Evolutionary conservation across 2,113 vertebrate species (phyloP).

Genomic region (Cyanocitta stelleri): DNA sequence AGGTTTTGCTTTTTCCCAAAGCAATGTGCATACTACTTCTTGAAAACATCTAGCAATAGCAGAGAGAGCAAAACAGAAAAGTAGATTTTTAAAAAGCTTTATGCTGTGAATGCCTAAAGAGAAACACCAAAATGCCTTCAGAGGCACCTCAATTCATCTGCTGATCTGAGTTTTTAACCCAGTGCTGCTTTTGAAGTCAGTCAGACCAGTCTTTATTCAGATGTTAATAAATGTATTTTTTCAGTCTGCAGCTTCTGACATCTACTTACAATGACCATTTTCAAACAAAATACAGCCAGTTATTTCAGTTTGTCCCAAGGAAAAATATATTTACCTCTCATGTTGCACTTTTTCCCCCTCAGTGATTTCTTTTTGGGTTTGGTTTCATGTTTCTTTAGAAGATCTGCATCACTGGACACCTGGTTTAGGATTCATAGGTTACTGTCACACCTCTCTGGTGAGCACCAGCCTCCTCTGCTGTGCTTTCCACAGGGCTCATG

Average conservation of each 20-base stretch:
- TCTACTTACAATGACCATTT: not conserved
- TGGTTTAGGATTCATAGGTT: not conserved
- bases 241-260: not conserved
- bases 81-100: not conserved
- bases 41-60: not conserved
- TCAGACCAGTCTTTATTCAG: not conserved
- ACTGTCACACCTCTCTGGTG: not conserved
- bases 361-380: not conserved
- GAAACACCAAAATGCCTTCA: not conserved
- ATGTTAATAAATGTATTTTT: not conserved
- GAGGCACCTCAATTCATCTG: not conserved
- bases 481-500: not conserved
- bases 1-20: not conserved
- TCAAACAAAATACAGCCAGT: not conserved
- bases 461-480: not conserved
- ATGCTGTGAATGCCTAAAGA: not conserved
- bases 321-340: conserved; percentile 29
- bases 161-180: not conserved
- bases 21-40: not conserved
- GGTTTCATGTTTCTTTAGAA: not conserved
- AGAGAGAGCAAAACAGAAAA: not conserved
- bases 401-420: not conserved
- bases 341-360: not conserved
- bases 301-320: not conserved
- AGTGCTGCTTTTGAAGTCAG: not conserved